Evolutionary conservation across 1,140 invertebrate genomes (phyloP).

Genomic region (Caenorhabditis briggsae): DNA sequence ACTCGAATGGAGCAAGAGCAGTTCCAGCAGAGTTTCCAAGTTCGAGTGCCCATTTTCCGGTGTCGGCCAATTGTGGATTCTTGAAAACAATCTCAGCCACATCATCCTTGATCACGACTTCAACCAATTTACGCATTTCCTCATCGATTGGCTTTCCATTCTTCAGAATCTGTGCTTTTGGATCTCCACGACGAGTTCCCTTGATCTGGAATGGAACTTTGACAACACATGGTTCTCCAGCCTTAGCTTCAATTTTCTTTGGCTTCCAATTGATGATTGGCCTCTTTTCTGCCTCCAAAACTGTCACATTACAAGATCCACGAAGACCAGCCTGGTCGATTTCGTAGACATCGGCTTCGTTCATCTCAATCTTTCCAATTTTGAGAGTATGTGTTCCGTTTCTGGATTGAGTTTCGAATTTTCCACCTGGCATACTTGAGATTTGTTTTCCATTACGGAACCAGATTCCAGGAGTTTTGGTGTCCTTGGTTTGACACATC

Average conservation of each 20-base stretch:
- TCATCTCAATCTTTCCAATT: conserved; percentile 78
- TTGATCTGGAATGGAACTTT: conserved; percentile 76
- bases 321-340: conserved; percentile 75
- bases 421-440: conserved; percentile 77
- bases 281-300: conserved; percentile 75
- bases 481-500: conserved; percentile 77
- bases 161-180: conserved; percentile 73
- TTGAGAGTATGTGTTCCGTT: conserved; percentile 75
- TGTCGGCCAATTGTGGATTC: conserved; percentile 73
- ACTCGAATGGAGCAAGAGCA: conserved; percentile 75
- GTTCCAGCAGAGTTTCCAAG: conserved; percentile 75
- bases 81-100: conserved; percentile 77
- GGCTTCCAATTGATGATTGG: conserved; percentile 77
- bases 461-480: conserved; percentile 76
- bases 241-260: conserved; percentile 77
- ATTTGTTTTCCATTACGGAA: conserved; percentile 75
- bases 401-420: conserved; percentile 75
- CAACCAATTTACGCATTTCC: conserved; percentile 72
- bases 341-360: conserved; percentile 76
- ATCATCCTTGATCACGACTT: conserved; percentile 76
- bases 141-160: conserved; percentile 77
- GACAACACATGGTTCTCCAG: conserved; percentile 74
- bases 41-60: conserved; percentile 77
- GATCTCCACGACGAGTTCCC: conserved; percentile 77
- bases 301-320: conserved; percentile 71